Evolutionary conservation across 1,140 invertebrate species (phyloP).

Genomic region (Antheraea pernyi): DNA sequence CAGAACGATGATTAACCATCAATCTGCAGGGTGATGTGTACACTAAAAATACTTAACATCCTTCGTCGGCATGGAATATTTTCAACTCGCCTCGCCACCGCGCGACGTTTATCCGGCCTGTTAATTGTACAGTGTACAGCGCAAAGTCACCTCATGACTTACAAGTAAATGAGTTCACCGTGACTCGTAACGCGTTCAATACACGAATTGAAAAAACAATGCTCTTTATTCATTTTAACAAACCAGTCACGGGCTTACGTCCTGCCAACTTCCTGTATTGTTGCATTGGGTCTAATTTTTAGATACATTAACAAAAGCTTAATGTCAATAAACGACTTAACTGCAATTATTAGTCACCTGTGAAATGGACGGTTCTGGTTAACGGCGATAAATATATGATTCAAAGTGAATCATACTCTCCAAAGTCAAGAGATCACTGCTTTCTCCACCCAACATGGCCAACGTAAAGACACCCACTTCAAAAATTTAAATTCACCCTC

Average conservation of each 20-base stretch:
- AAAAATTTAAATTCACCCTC: no score
- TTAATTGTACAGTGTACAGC: neutral
- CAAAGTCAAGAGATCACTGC: no score
- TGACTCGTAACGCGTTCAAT: constrained; percentile 4
- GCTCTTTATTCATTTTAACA: constrained; percentile 43
- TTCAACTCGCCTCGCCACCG: constrained; percentile 21
- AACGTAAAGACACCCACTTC: no score
- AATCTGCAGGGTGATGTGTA: constrained; percentile 52
- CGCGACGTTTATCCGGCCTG: constrained; percentile 21
- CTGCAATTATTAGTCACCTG: constrained; percentile 24
- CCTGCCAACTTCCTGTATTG: constrained; percentile 59
- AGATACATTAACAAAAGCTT: constrained; percentile 37
- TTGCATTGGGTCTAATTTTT: constrained; percentile 40
- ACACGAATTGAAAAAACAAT: constrained; percentile 6
- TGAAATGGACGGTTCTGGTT: constrained; percentile 8
- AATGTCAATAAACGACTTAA: constrained; percentile 20
- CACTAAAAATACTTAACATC: constrained; percentile 56
- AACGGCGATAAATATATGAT: neutral
- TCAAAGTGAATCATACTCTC: no score
- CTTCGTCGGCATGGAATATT: constrained; percentile 11
- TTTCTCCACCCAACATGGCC: no score
- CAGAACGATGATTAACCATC: constrained; percentile 69
- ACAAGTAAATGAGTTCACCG: constrained; percentile 10
- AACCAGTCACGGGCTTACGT: constrained; percentile 48
- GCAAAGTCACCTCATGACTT: constrained; percentile 14